Percentiles rank a stretch among this genome's conserved stretches.
These are phyloP conservation scores for Erannis defoliaria DNA, from an alignment of 2,888 invertebrate genomes.

Conservation along the genomic window DNA sequence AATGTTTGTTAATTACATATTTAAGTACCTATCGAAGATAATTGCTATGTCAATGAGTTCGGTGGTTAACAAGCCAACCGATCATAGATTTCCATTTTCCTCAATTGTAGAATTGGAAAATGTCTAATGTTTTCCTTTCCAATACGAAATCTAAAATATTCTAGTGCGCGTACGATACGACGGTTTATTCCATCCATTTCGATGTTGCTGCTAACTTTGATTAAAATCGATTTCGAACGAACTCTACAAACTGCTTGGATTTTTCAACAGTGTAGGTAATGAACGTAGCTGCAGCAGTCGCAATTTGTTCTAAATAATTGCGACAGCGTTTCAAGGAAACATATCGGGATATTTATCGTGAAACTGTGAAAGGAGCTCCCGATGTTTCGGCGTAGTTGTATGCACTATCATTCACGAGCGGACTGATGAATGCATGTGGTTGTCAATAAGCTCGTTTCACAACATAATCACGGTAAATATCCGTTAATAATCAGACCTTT, in stretches of 20 bases:
- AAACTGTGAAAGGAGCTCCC: too few relatives aligned
- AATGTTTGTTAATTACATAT: not conserved
- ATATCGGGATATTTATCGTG: too few relatives aligned
- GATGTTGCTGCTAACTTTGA: slow-evolving; percentile 2
- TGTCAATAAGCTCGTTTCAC: too few relatives aligned
- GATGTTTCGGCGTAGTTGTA: too few relatives aligned
- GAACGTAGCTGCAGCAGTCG: not conserved
- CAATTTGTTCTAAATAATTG: not conserved
- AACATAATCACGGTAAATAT: too few relatives aligned
- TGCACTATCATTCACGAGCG: too few relatives aligned
- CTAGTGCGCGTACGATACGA: not conserved
- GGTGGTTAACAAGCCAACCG: not conserved
- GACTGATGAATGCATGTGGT: too few relatives aligned
- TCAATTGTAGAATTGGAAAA: not conserved
- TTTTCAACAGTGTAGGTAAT: not conserved
- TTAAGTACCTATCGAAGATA: not conserved
- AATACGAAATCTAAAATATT: not conserved
- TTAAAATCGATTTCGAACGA: slow-evolving; percentile 7
- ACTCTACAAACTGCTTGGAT: not conserved
- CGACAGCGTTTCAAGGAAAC: not conserved
- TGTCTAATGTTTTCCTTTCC: not conserved
- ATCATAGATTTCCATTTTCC: not conserved
- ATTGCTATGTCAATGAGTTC: not conserved
- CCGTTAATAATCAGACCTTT: too few relatives aligned
- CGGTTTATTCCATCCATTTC: not conserved